Base-by-base conservation (phyloP, 2,113 vertebrate species). In the Gila orcuttii region DNA sequence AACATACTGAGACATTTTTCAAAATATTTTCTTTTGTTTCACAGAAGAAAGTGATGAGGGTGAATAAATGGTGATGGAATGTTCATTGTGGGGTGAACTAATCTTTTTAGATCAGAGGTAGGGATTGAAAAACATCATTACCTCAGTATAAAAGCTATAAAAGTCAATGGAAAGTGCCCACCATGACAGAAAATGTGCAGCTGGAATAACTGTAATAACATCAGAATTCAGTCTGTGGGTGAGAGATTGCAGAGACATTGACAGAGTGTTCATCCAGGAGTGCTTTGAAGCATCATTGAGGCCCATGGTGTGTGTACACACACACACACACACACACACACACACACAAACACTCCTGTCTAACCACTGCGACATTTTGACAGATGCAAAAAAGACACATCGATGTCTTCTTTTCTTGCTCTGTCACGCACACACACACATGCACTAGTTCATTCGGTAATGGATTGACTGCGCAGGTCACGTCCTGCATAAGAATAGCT, bases 401-500 rank as follows among this genome's bases (percentile, higher is more conserved):
- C 7, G 23, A 83, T 21, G 68, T 83, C 82, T 59, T 82, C 45
- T 68, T 82, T 42, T 79, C 60, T 79, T 77, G 10, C 42, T 79
- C 64, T 25, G 6, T 36, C 84, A 73, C n/a, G 0, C 84, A n/a
- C 84, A n/a, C 84, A 59, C 82, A n/a, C 85, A 73, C 81, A 57
- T 11, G 68, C 68, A 57, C 33, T 55, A 83, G 47, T 83, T 83
- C 2, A 15, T 19, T 59, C 13, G 52, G 68, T 83, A 83, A 83
- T 83, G 74, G 50, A 83, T 28, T 73, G 68, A 83, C 50, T 83
- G 50, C 66, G 2, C 23, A 73, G 82, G 82, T 83, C 82, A 83
- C 13, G 68, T 83, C 50, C 82, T 42, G 82, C 82, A 42, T 83
- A 83, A 83, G 82, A 73, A 83, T 83, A 83, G 66, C 76, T 55